Conservation (phyloP, 2,888 invertebrate species). For the Sphinx pinastri region DNA sequence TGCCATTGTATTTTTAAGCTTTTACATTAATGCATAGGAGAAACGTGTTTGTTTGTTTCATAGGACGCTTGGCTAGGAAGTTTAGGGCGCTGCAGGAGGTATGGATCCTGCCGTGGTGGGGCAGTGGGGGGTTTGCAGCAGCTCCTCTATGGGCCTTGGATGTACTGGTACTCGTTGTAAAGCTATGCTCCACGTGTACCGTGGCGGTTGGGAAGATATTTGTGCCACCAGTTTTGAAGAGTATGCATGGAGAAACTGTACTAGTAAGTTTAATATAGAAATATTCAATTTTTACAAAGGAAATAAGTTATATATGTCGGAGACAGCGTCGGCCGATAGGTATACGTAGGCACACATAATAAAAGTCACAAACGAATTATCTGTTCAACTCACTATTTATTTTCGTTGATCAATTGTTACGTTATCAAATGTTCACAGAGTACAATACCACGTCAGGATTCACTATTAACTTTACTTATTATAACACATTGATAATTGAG, state of each 20-base stretch:
- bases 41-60: slow-evolving; percentile 63
- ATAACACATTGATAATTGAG: too few species aligned
- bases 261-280: slow-evolving; percentile 48
- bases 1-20: slow-evolving; percentile 48
- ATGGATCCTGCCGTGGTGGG: slow-evolving; percentile 78
- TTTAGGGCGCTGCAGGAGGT: slow-evolving; percentile 71
- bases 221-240: slow-evolving; percentile 70
- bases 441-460: too few species aligned
- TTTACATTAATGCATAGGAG: slow-evolving; percentile 66
- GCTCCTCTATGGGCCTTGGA: slow-evolving; percentile 72
- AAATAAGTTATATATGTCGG: too few species aligned
- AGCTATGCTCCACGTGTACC: slow-evolving; percentile 67
- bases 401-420: too few species aligned
- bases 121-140: slow-evolving; percentile 62
- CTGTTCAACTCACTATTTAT: too few species aligned
- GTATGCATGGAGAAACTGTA: slow-evolving; percentile 74
- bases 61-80: slow-evolving; percentile 66
- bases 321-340: too few species aligned
- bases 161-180: slow-evolving; percentile 65
- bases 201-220: slow-evolving; percentile 58
- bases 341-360: too few species aligned
- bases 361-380: too few species aligned
- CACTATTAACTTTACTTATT: too few species aligned
- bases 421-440: too few species aligned
- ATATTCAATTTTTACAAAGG: not conserved